Evolutionary conservation across 2,888 invertebrate species (phyloP), one percentile per base, ranked within the genome.

Genomic region (Homarus gammarus): DNA sequence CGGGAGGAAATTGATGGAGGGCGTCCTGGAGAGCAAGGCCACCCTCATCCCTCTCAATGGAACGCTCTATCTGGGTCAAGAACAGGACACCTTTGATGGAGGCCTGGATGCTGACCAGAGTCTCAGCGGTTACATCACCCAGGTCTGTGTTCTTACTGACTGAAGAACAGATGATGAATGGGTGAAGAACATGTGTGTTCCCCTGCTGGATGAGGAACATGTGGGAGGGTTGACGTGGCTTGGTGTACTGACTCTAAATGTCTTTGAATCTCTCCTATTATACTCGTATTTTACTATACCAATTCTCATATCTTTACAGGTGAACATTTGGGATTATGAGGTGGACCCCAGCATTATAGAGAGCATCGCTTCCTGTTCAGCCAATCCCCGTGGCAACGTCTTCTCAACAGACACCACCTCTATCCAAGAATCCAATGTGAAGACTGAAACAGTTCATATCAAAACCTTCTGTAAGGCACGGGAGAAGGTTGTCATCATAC

Each of bases 321-420:
- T 87, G 51, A 87, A 87, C 51, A 68, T 87, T 27, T 87, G 86
- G 86, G 86, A 87, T 56, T 38, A 56, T 22, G 72, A 49, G 8
- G 33, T 87, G 15, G 33, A 38, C 15, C 10, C 72, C 1, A 70
- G 27, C 12, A 38, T n/a, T 49, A 36, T 87, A 70, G 36, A 33
- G 31, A 79, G 36, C n/a, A 78, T 68, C n/a, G 86, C 86, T 22
- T 15, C 27, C 40, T 87, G 86, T 70, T 22, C 8, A 27, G 22
- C 38, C 31, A 87, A 87, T 51, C 49, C 51, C 5, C 18, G 70
- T 12, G 86, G 86, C 33, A 87, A 87, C 79, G 33, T 87, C n/a
- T 31, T 87, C 44, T 79, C 86, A 27, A n/a, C 51, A 15, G 86
- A 87, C 72, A 6, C 38, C 3, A 38, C 51, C 22, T 18, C 38